phyloP scores from a whole-genome alignment of 1,140 invertebrate species.

The Eciton burchellii region DNA sequence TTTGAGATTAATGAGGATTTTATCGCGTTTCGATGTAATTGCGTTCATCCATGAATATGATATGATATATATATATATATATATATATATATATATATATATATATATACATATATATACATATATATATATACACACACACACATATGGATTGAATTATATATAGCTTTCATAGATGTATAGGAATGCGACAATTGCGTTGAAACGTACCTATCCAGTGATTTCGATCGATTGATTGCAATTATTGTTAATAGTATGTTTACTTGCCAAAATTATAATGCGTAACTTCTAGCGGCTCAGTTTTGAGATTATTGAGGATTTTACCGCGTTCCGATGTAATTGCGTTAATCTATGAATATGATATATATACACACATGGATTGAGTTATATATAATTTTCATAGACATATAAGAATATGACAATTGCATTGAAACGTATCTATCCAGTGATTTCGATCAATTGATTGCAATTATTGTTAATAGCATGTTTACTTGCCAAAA shows the following conservation, averaged over 20 bases:
- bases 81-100: slow-evolving; percentile 7
- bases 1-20: slow-evolving; percentile 38
- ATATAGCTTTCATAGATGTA: slow-evolving; percentile 38
- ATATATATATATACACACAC: slow-evolving; percentile 1
- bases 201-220: slow-evolving; percentile 44
- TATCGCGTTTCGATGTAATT: slow-evolving; percentile 56
- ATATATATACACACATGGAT: slow-evolving; percentile 20
- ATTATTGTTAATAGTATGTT: slow-evolving; percentile 44
- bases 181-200: slow-evolving; percentile 47
- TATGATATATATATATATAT: slow-evolving; percentile 16
- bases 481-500: slow-evolving; percentile 58
- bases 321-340: slow-evolving; percentile 54
- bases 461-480: slow-evolving; percentile 49
- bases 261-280: slow-evolving; percentile 57
- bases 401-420: slow-evolving; percentile 23
- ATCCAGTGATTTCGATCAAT: slow-evolving; percentile 41
- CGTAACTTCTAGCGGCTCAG: slow-evolving; percentile 25
- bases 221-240: slow-evolving; percentile 51
- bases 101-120: slow-evolving; percentile 44
- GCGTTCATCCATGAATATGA: slow-evolving; percentile 43
- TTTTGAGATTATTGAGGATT: slow-evolving; percentile 42
- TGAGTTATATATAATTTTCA: slow-evolving; percentile 39
- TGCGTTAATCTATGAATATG: slow-evolving; percentile 44
- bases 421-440: slow-evolving; percentile 57
- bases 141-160: slow-evolving; percentile 28